Base-by-base conservation (phyloP, 2,113 vertebrate genomes). In the Neolamprologus hecqui region DNA sequence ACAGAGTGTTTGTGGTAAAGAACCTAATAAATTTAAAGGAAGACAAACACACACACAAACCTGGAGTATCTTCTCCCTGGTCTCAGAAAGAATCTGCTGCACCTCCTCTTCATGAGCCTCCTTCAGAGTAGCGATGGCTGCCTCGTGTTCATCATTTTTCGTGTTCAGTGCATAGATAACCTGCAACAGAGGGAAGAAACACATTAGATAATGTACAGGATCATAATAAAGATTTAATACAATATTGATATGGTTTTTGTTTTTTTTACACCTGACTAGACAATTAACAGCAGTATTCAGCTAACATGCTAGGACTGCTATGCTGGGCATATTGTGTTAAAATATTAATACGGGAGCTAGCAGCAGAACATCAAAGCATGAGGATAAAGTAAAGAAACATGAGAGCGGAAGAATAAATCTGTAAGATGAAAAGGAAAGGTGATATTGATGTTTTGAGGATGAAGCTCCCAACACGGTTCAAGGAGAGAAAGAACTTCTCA, bases 41-140 rank as follows among this genome's bases (percentile, higher is more conserved):
- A 21, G 28, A 7, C 28, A 63, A 31, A 33, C 3, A 63, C 58
- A 63, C 9, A 28, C 19, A 13, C 9, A 4, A 49, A 95, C 95
- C 94, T 94, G 95, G 37, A 99, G 88, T 83, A 99, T 98, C 92
- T 99, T 99, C 95, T 99, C 98, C 84, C 98, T 96, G 75, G 99
- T 99, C 95, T 99, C 99, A 5, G 98, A 97, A 83, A 99, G 97
- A 90, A 99, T 99, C 96, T 99, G 98, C 83, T 99, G 99, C 91
- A 99, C 97, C 96, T 99, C 99, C 95, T 99, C 98, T 92, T 99
- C 98, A 1, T 99, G 98, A n/a, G 97, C 98, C 95, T 99, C 99
- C 94, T 98, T 99, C 93, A 99, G 97, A n/a, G 98, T 98, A 92
- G 98, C 97, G 89, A 99, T 97, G 89, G 98, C 98, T 82, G 98